These are phyloP conservation scores for Nettapus auritus DNA, from an alignment of 2,113 vertebrate genomes.

Conservation along the genomic window DNA sequence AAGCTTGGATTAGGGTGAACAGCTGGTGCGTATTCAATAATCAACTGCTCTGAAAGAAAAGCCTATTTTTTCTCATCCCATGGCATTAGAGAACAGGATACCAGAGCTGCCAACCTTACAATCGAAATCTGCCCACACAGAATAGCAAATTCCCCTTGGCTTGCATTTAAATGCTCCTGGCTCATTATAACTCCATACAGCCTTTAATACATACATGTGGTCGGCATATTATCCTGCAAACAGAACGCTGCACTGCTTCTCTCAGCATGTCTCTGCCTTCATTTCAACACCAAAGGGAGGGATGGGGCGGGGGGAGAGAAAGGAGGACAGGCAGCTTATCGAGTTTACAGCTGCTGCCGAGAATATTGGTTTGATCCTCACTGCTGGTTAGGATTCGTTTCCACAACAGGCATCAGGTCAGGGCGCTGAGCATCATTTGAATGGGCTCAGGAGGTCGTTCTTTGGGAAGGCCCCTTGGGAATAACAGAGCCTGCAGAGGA, in stretches of 20 bases:
- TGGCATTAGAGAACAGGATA: slow-evolving; percentile 77
- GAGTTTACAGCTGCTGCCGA: slow-evolving; percentile 30
- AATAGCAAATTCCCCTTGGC: slow-evolving; percentile 70
- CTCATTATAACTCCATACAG: slow-evolving; percentile 56
- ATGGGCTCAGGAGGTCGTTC: neutral
- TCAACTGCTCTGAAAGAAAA: slow-evolving; percentile 70
- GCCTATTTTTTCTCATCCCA: slow-evolving; percentile 58
- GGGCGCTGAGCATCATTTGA: rapidly evolving
- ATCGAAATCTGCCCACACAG: slow-evolving; percentile 76
- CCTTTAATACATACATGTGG: slow-evolving; percentile 44
- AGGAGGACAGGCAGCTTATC: slow-evolving; percentile 37
- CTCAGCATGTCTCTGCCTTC: slow-evolving; percentile 36
- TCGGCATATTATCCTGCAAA: slow-evolving; percentile 31
- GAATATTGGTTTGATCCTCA: slow-evolving; percentile 23
- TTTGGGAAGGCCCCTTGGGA: neutral
- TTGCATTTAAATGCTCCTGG: slow-evolving; percentile 64
- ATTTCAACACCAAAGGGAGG: slow-evolving; percentile 17
- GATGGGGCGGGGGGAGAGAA: rapidly evolving
- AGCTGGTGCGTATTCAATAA: slow-evolving; percentile 72
- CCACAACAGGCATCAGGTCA: neutral
- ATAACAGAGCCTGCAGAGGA: neutral
- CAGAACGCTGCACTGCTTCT: neutral
- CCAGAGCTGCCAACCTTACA: slow-evolving; percentile 74
- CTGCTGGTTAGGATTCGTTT: slow-evolving; percentile 9
- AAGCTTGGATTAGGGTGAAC: slow-evolving; percentile 68